phyloP scores from a whole-genome alignment of 2,113 vertebrate species.

The Numenius arquata region DNA sequence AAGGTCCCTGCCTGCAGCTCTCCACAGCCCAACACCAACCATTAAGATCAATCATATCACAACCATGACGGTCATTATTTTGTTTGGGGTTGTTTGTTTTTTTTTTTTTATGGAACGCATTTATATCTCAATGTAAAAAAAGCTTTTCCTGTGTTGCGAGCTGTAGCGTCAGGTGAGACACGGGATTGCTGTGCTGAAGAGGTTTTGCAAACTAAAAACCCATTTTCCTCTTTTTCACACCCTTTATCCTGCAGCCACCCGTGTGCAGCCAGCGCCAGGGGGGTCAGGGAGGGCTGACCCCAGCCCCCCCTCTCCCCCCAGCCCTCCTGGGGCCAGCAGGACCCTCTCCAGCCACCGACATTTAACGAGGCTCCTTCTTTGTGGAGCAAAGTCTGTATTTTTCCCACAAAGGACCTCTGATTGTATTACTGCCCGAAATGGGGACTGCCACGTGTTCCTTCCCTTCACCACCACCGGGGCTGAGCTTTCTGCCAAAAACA shows the following conservation, averaged over 20 bases:
- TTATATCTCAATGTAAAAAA: not conserved
- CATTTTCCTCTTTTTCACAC: fast-evolving
- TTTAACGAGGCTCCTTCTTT: fast-evolving
- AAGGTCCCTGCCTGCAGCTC: not conserved
- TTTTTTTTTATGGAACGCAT: not conserved
- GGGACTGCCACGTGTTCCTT: fast-evolving
- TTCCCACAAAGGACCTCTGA: not conserved
- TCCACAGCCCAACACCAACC: not conserved
- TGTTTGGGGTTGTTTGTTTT: not conserved
- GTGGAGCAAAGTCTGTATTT: not conserved
- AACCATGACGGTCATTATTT: not conserved
- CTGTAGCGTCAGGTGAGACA: not conserved
- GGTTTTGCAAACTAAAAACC: not conserved
- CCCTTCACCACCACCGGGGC: not conserved
- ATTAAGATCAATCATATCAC: fast-evolving
- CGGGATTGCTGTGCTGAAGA: not conserved
- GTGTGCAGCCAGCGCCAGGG: fast-evolving
- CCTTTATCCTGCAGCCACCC: fast-evolving
- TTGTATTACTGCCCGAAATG: not conserved
- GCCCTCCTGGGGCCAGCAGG: not conserved
- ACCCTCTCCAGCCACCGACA: fast-evolving
- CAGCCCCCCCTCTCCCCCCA: not conserved
- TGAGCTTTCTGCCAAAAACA: not conserved
- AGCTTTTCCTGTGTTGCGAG: not conserved
- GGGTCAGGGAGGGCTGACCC: not conserved